A percentile compares a stretch with the other conserved stretches of the same genome.
phyloP scores from a whole-genome alignment of 2,888 invertebrate species.

The Alloscopus bannaensis region DNA sequence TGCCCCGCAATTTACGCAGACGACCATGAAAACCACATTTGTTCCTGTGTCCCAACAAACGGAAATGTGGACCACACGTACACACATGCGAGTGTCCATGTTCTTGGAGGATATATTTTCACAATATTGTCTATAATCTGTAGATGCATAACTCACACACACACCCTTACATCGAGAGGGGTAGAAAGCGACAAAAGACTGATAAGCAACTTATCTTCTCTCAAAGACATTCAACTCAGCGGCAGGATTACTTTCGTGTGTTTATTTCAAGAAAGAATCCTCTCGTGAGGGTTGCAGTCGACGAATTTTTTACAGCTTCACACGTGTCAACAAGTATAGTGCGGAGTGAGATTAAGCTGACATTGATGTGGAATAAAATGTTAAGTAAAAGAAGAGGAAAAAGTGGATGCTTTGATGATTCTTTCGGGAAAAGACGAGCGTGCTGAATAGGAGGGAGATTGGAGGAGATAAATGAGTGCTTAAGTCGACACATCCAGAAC shows the following conservation, averaged over 20 bases:
- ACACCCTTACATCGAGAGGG: not conserved
- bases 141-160: not conserved
- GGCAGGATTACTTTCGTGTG: conserved; percentile 16
- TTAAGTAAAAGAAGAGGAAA: not conserved
- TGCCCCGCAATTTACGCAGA: conserved; percentile 20
- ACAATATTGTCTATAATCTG: no score
- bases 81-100: no score
- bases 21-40: conserved; percentile 22
- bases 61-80: no score
- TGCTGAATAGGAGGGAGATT: not conserved
- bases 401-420: not conserved
- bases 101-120: no score
- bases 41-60: conserved; percentile 30
- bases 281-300: no score
- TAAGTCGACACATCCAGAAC: conserved; percentile 16
- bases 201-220: conserved; percentile 34
- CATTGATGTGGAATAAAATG: conserved; percentile 17
- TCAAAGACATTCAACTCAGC: conserved; percentile 27
- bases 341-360: not conserved
- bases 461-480: conserved; percentile 6
- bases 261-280: not conserved
- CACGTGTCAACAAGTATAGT: conserved; percentile 15
- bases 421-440: not conserved
- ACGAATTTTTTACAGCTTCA: no score
- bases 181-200: not conserved